Conservation (phyloP, 2,113 vertebrate species). For the Dromaius novaehollandiae region DNA sequence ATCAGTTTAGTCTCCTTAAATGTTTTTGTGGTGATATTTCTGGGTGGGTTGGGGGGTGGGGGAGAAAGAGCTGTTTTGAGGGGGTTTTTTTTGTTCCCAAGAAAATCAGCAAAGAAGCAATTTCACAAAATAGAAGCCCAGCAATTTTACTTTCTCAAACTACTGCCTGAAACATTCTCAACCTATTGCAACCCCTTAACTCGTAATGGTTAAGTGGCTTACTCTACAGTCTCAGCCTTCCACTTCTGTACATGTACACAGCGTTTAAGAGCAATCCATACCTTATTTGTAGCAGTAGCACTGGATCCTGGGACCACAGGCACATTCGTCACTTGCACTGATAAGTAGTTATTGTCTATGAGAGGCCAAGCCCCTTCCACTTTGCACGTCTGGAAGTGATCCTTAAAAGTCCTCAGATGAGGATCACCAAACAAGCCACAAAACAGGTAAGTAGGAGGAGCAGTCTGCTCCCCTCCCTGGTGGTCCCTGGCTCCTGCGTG, state of each 20-base stretch:
- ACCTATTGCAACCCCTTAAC: neutral
- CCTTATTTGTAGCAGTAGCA: conserved; percentile 98
- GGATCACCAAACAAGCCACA: conserved; percentile 97
- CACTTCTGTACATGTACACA: neutral
- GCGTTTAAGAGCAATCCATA: conserved; percentile 43
- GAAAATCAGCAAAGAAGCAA: neutral
- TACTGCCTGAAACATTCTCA: neutral
- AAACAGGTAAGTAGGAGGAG: conserved; percentile 84
- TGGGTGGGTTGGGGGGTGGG: neutral
- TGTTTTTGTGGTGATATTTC: accelerated
- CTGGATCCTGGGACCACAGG: conserved; percentile 93
- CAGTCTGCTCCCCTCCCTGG: conserved; percentile 54
- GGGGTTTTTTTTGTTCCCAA: neutral
- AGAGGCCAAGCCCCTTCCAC: conserved; percentile 98
- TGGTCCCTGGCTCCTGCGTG: conserved; percentile 69
- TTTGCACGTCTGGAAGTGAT: conserved; percentile 97
- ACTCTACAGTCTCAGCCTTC: neutral
- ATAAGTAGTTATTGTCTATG: conserved; percentile 95
- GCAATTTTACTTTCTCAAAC: neutral
- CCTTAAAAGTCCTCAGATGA: conserved; percentile 95
- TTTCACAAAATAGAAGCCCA: neutral
- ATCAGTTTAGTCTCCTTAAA: neutral
- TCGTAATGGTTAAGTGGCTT: neutral
- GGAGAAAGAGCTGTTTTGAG: neutral
- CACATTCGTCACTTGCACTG: conserved; percentile 96